Percentiles rank a stretch among this genome's conserved stretches.
Evolutionary conservation across 2,113 vertebrate genomes (phyloP).

Genomic region (Cebus imitator): DNA sequence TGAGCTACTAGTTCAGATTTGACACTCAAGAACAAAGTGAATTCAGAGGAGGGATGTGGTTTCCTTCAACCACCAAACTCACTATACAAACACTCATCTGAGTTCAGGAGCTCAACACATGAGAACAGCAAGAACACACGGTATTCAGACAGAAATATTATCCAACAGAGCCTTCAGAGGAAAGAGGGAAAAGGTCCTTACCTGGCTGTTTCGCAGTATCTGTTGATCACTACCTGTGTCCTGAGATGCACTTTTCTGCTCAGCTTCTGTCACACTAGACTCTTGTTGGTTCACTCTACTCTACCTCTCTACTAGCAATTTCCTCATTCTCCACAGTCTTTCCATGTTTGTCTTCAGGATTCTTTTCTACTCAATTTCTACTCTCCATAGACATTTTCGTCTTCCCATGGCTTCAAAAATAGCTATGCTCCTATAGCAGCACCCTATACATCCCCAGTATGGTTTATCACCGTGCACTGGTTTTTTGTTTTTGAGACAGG

Average conservation of each 20-base stretch:
- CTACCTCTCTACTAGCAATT: neutral
- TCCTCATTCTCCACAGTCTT: neutral
- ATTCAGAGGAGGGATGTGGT: neutral
- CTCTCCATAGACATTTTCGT: neutral
- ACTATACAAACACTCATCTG: neutral
- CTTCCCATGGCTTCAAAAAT: neutral
- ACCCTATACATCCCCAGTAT: neutral
- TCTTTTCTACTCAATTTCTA: neutral
- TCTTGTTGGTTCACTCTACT: neutral
- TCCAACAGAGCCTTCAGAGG: neutral
- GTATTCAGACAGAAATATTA: neutral
- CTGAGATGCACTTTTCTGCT: conserved; percentile 5
- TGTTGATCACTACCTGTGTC: conserved; percentile 6
- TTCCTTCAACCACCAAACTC: neutral
- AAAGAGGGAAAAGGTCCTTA: neutral
- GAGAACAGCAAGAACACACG: neutral
- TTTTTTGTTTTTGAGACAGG: no score
- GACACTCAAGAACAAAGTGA: neutral
- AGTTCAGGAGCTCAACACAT: neutral
- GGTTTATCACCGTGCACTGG: neutral
- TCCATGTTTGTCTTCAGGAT: neutral
- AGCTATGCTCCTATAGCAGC: neutral
- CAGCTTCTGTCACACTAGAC: conserved; percentile 4
- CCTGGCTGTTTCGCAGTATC: neutral
- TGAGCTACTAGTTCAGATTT: neutral